A percentile compares a stretch with the other conserved stretches of the same genome.
Evolutionary conservation across 2,113 vertebrate species (phyloP).

Genomic region (Cyprinodon variegatus): DNA sequence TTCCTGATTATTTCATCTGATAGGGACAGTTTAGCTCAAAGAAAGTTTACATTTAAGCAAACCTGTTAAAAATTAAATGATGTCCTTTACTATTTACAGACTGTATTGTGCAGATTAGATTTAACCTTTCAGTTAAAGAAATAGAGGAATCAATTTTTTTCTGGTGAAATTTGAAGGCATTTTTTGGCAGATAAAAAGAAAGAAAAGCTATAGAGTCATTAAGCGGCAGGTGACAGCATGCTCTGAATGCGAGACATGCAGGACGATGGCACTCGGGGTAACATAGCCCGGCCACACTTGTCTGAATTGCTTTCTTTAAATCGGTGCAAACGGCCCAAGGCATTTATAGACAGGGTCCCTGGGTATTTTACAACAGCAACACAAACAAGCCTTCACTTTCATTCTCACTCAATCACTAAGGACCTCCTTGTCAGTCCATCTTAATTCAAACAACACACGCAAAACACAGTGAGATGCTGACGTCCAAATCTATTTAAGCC

Average conservation of each 20-base stretch:
- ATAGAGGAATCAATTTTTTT: not conserved
- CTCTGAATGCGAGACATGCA: not conserved
- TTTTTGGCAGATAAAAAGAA: not conserved
- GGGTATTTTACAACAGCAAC: not conserved
- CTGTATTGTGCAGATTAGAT: too few species aligned
- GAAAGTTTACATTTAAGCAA: too few species aligned
- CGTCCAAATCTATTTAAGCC: constrained; percentile 34
- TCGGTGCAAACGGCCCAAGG: not conserved
- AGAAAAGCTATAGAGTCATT: not conserved
- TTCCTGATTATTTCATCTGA: too few species aligned
- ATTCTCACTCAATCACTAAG: constrained; percentile 8
- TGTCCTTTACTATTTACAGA: too few species aligned
- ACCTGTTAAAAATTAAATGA: too few species aligned
- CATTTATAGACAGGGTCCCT: not conserved
- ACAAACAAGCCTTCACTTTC: constrained; percentile 5
- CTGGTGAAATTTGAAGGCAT: not conserved
- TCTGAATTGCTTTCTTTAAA: not conserved
- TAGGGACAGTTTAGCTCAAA: too few species aligned
- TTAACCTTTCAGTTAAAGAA: not conserved
- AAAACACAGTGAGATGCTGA: constrained; percentile 1
- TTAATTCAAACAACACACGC: constrained; percentile 18
- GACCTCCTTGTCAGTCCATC: constrained; percentile 6
- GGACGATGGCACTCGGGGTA: not conserved
- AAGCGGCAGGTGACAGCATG: not conserved
- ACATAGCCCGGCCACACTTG: not conserved